A percentile compares a stretch with the other conserved stretches of the same genome.
These are phyloP conservation scores for Choreutis nemorana DNA, from an alignment of 2,888 invertebrate genomes.

Conservation along the genomic window DNA sequence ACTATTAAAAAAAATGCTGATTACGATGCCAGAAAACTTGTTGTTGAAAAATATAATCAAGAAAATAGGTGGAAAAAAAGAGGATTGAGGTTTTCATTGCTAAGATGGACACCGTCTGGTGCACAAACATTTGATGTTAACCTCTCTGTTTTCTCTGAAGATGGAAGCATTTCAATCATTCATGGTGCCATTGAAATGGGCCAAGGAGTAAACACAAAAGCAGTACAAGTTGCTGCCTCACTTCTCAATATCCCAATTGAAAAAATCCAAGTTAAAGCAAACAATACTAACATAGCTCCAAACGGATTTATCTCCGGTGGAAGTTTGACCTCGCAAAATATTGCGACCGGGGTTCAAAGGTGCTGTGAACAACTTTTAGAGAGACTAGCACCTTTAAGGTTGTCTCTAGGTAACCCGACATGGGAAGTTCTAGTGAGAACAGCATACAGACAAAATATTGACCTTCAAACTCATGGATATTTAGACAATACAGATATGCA, in stretches of 20 bases:
- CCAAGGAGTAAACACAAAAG: slow-evolving; percentile 77
- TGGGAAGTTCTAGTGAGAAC: slow-evolving; percentile 60
- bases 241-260: slow-evolving; percentile 69
- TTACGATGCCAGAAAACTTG: slow-evolving; percentile 43
- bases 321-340: slow-evolving; percentile 71
- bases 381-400: slow-evolving; percentile 48
- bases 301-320: slow-evolving; percentile 72
- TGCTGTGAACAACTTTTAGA: slow-evolving; percentile 51
- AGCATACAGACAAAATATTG: slow-evolving; percentile 40
- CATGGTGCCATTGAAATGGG: slow-evolving; percentile 74
- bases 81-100: slow-evolving; percentile 67
- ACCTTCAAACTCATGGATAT: slow-evolving; percentile 35
- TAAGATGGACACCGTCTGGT: slow-evolving; percentile 60
- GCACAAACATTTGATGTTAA: slow-evolving; percentile 40
- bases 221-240: slow-evolving; percentile 71
- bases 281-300: slow-evolving; percentile 66
- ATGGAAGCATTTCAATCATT: slow-evolving; percentile 69
- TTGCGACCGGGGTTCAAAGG: slow-evolving; percentile 60
- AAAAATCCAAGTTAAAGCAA: slow-evolving; percentile 70
- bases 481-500: slow-evolving; percentile 25
- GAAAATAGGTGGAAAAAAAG: slow-evolving; percentile 75
- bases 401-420: slow-evolving; percentile 41
- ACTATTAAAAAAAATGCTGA: slow-evolving; percentile 54
- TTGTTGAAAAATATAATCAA: slow-evolving; percentile 57
- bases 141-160: slow-evolving; percentile 66